These are phyloP conservation scores for Iselma pallidipennis DNA, from an alignment of 2,888 invertebrate genomes.

Conservation along the genomic window DNA sequence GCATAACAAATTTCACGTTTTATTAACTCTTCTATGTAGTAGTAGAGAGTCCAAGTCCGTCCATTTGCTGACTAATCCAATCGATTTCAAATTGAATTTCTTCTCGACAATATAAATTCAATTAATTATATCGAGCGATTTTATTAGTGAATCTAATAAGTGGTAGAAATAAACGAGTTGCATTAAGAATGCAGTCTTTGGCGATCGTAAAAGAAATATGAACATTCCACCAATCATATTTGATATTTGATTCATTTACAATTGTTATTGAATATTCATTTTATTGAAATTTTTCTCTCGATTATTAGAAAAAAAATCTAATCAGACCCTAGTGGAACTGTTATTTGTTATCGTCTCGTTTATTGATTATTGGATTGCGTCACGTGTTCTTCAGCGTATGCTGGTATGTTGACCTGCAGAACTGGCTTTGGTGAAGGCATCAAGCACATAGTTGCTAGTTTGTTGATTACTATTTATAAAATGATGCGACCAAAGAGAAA, in stretches of 20 bases:
- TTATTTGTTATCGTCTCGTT: conserved; percentile 6
- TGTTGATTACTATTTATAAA: conserved; percentile 29
- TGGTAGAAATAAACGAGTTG: conserved; percentile 4
- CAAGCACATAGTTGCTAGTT: conserved; percentile 23
- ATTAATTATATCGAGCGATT: conserved; percentile 4
- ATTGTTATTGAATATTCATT: not conserved
- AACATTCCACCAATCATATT: not conserved
- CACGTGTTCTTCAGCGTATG: conserved; percentile 13
- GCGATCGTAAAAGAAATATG: not conserved
- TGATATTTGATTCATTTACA: not conserved
- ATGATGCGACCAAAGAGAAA: conserved; percentile 16
- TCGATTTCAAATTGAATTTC: not conserved
- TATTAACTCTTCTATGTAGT: too few relatives aligned
- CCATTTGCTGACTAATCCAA: not conserved
- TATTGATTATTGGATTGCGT: conserved; percentile 19
- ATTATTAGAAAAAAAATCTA: not conserved
- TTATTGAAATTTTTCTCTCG: not conserved
- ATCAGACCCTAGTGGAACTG: not conserved
- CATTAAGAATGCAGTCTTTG: not conserved
- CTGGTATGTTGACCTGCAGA: conserved; percentile 28
- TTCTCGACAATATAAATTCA: not conserved
- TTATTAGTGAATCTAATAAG: conserved; percentile 5
- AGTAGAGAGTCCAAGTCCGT: too few relatives aligned
- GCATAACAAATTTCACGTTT: not conserved
- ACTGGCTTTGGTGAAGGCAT: conserved; percentile 24